Evolutionary conservation across 2,113 vertebrate genomes (phyloP), one percentile per base, ranked within the genome.

Genomic region (Protobothrops flavoviridis): DNA sequence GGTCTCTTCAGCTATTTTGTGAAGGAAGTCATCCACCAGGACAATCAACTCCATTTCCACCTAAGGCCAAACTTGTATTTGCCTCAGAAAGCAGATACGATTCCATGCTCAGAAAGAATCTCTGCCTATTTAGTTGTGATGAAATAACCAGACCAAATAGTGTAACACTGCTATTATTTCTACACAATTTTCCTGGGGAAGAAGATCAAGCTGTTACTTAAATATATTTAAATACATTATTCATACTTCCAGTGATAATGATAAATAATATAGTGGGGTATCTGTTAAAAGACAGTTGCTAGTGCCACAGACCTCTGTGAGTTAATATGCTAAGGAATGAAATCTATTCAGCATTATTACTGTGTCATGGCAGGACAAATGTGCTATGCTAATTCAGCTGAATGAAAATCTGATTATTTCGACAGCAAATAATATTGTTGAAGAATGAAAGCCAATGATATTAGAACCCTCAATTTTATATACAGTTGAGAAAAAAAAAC

Each of bases 351-450:
- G 3, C 85, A 61, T 48, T 91, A 93, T 90, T 4, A 69, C 0
- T 2, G 29, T 91, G 90, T 91, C 93, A 93, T 11, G 23, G 85
- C 5, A 24, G 57, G 61, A 94, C 69, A 95, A 94, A 92, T 33
- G 12, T 48, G 21, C 8, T 94, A 26, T 85, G 1, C 94, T 81
- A 94, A 94, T 91, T 93, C 0, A 1, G 69, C 74, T 93, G 94
- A 85, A 90, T 94, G 87, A 69, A 94, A 92, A 91, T 94, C 12
- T 74, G 6, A 93, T 95, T 93, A 89, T 94, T 39, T n/a, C 90
- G 43, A 52, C 43, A 88, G 53, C 90, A 95, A 88, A 91, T 91
- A 91, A 93, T 91, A 91, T 74, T 74, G 53, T 43, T 0, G 0
- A 39, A 90, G 74, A 93, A 43, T 87, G 56, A 94, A 94, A 59